Evolutionary conservation across 2,888 invertebrate genomes (phyloP), one percentile per base, ranked within the genome.

Genomic region (Iphiclides podalirius): DNA sequence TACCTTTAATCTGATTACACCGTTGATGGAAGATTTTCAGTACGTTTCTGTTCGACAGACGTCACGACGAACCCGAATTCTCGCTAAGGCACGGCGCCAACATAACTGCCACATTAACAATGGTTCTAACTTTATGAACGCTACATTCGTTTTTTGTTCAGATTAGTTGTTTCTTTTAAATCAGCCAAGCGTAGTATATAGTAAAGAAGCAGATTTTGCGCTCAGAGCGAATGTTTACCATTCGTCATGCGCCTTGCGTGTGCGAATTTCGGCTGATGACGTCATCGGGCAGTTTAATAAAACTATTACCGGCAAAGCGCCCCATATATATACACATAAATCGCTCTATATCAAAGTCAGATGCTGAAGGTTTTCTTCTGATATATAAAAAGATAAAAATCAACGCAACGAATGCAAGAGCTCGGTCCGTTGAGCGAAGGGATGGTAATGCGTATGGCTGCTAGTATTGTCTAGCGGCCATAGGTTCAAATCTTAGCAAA

Each of bases 171-270:
- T 26, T 26, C 26, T 8, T 1, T 2, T 8, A 8, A 1, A 8
- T 7, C 8, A 9, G 26, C 6, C 20, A 4, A 20, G 26, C 26
- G 9, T n/a, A 26, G 1, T 8, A 26, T 8, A 8, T 9, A 26
- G 26, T 26, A 8, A 8, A 26, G 8, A 8, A 7, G 26, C 8
- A 7, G 26, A 26, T 26, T 35, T 36, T 44, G 35, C 35, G 15
- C 23, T 43, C 35, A 36, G 15, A 9, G 6, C 35, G 16, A 12
- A 40, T 40, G 47, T 47, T 47, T 40, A 47, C 35, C 40, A n/a
- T 33, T 47, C 47, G 23, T 34, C 46, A 33, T 23, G 33, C 13
- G 6, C 16, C 20, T 12, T 12, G 14, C 40, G 23, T 7, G 26
- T 26, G 26, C 8, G 45, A 47, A 47, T 35, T 40, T 40, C 26